Percentiles rank a stretch among this genome's conserved stretches.
Conservation (phyloP, 2,888 invertebrate genomes). For the Dolomedes plantarius region DNA sequence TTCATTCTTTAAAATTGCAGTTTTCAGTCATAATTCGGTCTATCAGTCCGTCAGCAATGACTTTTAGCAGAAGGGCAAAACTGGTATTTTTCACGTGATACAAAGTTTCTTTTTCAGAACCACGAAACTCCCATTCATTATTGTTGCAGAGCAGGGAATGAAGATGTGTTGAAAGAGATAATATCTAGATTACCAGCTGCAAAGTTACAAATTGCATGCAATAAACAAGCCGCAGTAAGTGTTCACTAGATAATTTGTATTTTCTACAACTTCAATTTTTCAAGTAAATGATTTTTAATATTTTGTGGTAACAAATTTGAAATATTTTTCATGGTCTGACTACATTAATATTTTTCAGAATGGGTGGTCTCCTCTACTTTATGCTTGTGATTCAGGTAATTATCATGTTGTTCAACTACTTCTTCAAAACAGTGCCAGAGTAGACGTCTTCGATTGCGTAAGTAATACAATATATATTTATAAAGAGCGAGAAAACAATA, state of each 20-base stretch:
- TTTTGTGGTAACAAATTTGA: not conserved
- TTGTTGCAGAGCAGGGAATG: slow-evolving; percentile 95
- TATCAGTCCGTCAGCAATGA: no score
- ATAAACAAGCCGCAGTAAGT: slow-evolving; percentile 91
- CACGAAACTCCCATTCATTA: slow-evolving; percentile 97
- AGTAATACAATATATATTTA: no score
- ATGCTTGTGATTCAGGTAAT: slow-evolving; percentile 96
- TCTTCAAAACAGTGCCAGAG: slow-evolving; percentile 94
- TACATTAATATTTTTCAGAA: slow-evolving; percentile 70
- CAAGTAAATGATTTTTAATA: not conserved
- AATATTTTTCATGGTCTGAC: not conserved
- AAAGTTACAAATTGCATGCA: slow-evolving; percentile 94
- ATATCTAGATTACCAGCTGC: slow-evolving; percentile 91
- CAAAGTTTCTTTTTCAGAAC: no score
- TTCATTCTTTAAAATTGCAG: no score
- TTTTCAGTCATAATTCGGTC: no score
- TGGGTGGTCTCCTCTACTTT: slow-evolving; percentile 96
- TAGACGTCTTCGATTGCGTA: slow-evolving; percentile 98
- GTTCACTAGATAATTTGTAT: no score
- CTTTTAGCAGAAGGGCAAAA: no score
- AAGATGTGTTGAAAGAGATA: slow-evolving; percentile 95
- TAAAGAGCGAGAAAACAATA: no score
- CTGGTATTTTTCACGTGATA: no score
- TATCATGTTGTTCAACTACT: slow-evolving; percentile 90
- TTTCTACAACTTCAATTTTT: not conserved